Percentiles rank a stretch among this genome's conserved stretches.
These are phyloP conservation scores for Melanargia galathea DNA, from an alignment of 2,888 invertebrate species.

Conservation along the genomic window DNA sequence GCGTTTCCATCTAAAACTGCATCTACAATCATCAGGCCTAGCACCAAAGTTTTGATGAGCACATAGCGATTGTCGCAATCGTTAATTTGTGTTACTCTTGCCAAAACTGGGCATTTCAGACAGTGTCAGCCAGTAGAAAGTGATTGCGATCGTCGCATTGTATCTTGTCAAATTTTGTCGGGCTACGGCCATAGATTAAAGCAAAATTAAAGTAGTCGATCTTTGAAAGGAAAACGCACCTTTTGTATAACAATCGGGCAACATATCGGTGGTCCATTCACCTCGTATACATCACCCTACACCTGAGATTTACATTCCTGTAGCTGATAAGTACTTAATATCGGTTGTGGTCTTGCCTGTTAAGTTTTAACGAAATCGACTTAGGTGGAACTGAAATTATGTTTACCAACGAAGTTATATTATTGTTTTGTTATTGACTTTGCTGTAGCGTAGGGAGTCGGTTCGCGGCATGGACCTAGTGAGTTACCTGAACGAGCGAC, in stretches of 20 bases:
- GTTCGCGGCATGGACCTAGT: constrained; percentile 66
- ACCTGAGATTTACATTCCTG: constrained; percentile 66
- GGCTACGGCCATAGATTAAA: not conserved
- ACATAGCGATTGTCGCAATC: not conserved
- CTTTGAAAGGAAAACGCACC: not conserved
- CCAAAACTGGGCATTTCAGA: not conserved
- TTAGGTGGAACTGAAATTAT: constrained; percentile 78
- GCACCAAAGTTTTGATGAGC: not conserved
- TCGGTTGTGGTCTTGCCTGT: constrained; percentile 84
- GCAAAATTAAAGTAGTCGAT: no score
- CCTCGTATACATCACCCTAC: constrained; percentile 19
- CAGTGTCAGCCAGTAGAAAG: not conserved
- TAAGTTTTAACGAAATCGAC: constrained; percentile 78
- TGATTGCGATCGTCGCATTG: not conserved
- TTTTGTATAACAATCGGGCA: not conserved
- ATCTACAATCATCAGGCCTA: not conserved
- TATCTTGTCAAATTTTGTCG: not conserved
- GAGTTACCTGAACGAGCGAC: constrained; percentile 79
- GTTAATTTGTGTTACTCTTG: not conserved
- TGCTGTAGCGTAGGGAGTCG: constrained; percentile 60
- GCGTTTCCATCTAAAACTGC: not conserved
- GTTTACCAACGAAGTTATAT: constrained; percentile 79
- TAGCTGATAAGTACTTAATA: constrained; percentile 82
- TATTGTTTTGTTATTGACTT: constrained; percentile 68
- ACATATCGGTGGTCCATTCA: constrained; percentile 23